These are phyloP conservation scores for Lithophane semibrunnea DNA, from an alignment of 2,888 invertebrate species.

Conservation along the genomic window DNA sequence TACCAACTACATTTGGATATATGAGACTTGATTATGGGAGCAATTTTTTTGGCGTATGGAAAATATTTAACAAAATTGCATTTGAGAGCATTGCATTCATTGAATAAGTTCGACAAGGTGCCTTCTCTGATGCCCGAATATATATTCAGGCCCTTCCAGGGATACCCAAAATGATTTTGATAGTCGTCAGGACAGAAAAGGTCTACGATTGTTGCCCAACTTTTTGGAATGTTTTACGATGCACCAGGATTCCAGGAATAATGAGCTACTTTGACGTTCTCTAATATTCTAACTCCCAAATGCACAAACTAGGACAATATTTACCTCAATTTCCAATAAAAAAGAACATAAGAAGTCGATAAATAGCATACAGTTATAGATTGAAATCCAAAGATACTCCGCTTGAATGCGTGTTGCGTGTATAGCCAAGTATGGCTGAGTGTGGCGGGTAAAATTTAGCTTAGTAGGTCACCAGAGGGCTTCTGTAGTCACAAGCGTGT, in stretches of 20 bases:
- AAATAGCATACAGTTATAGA: conserved; percentile 47
- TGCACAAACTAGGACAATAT: background rate
- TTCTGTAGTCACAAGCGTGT: conserved; percentile 47
- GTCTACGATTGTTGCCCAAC: background rate
- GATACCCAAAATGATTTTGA: background rate
- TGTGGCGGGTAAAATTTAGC: conserved; percentile 59
- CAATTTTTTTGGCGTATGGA: background rate
- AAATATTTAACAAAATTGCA: background rate
- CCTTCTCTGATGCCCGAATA: no score
- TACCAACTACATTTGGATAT: background rate
- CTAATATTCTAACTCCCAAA: background rate
- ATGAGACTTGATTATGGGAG: background rate
- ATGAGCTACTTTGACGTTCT: background rate
- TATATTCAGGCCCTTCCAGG: background rate
- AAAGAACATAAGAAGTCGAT: conserved; percentile 35
- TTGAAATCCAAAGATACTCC: conserved; percentile 61
- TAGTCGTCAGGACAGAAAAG: background rate
- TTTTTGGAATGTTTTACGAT: background rate
- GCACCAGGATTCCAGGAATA: background rate
- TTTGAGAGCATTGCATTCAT: background rate
- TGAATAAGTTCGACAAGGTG: background rate
- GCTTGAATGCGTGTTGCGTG: conserved; percentile 61
- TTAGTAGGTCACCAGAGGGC: conserved; percentile 66
- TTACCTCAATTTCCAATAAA: conserved; percentile 17
- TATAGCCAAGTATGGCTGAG: conserved; percentile 31